Percentiles rank a stretch among this genome's conserved stretches.
These are phyloP conservation scores for Pelmatolapia mariae DNA, from an alignment of 2,113 vertebrate genomes.

Conservation along the genomic window DNA sequence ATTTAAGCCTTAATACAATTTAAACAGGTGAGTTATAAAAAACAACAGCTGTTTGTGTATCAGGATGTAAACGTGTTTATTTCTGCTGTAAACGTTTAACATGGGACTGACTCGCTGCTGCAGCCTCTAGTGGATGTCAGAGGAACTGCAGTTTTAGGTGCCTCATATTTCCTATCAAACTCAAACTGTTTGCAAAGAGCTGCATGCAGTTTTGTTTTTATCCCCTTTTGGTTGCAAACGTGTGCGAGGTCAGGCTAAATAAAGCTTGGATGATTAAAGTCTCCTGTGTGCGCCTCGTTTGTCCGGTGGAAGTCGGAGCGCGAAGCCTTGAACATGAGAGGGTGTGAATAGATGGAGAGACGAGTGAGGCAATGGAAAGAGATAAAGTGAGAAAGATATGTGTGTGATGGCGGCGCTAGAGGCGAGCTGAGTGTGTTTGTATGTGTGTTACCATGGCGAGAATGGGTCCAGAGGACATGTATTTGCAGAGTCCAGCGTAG, in stretches of 20 bases:
- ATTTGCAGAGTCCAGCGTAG: constrained; percentile 83
- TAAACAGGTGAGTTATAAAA: neutral
- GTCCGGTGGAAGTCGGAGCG: neutral
- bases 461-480: constrained; percentile 87
- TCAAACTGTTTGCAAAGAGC: neutral
- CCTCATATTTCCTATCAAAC: neutral
- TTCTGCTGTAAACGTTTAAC: neutral
- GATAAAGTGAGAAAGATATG: neutral
- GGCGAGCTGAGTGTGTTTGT: neutral
- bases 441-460: constrained; percentile 83
- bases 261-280: neutral
- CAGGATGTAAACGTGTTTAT: neutral
- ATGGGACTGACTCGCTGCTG: neutral
- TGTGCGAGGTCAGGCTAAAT: neutral
- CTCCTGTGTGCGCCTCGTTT: neutral
- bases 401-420: neutral
- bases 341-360: neutral
- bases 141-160: neutral
- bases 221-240: neutral
- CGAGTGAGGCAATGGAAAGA: neutral
- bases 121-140: neutral
- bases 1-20: neutral
- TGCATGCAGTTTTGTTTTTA: neutral
- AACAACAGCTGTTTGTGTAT: neutral
- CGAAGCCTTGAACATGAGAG: neutral